These are phyloP conservation scores for Ceuthmochares aereus DNA, from an alignment of 2,113 vertebrate species.

Conservation along the genomic window DNA sequence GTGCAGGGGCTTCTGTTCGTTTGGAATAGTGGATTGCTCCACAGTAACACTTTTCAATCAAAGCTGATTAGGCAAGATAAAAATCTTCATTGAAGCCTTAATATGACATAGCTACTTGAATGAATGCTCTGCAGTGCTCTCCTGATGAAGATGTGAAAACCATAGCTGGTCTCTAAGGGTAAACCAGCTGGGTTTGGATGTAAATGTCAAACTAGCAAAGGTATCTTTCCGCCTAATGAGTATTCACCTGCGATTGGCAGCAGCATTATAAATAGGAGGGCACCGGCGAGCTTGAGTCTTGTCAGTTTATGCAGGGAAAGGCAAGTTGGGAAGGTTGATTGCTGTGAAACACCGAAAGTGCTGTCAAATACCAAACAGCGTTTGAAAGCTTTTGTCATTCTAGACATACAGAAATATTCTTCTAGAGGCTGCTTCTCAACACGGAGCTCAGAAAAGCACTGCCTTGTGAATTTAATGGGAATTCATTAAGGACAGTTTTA, in stretches of 20 bases:
- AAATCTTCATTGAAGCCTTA: not conserved
- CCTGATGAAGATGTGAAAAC: not conserved
- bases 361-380: conserved; percentile 11
- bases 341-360: not conserved
- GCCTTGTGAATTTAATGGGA: conserved; percentile 14
- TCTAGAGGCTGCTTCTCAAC: not conserved
- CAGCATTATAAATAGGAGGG: not conserved
- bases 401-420: not conserved
- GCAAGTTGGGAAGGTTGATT: not conserved
- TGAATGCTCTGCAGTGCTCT: not conserved
- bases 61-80: conserved; percentile 40
- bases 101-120: not conserved
- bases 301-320: not conserved
- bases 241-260: conserved; percentile 17
- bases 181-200: not conserved
- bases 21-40: not conserved
- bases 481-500: conserved; percentile 1
- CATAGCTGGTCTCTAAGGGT: not conserved
- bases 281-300: not conserved
- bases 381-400: not conserved
- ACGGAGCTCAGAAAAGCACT: not conserved
- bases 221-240: conserved; percentile 2
- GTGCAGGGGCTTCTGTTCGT: not conserved
- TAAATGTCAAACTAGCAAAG: not conserved
- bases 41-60: not conserved